Evolutionary conservation across 2,797 vertebrate species (phyloP), one percentile per base, ranked within the genome.

Genomic region (Ficedula albicollis): DNA sequence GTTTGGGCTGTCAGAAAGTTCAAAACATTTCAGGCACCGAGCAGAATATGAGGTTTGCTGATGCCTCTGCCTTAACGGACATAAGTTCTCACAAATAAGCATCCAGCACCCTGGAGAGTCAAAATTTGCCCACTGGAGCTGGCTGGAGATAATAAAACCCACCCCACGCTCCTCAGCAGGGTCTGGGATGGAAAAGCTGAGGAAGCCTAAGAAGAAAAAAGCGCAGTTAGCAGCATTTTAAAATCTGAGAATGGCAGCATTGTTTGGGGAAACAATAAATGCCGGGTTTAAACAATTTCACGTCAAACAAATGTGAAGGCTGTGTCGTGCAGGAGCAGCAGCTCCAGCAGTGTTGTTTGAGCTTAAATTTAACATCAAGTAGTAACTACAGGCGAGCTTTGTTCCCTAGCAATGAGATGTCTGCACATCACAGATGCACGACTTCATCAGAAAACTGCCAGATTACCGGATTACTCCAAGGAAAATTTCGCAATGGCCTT

Each of bases 391-490:
- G 62, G 73, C 55, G 0, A 88, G 83, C 30, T 83, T 91, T 91
- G 83, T 94, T 96, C 84, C 84, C 66, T 68, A 89, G 92, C 80
- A 92, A 60, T 92, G 72, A 89, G 77, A 75, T 46, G 83, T 69
- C 84, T 79, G 86, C 81, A 89, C 72, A 83, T 89, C 88, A 77
- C 60, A 90, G 81, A 97, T 73, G 75, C 90, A 84, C 4, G 1
- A 13, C n/a, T 70, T 32, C 89, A 76, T 83, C 95, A 93, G 87
- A 95, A 84, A 93, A 52, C 68, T 94, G 90, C 92, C 88, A 88
- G 72, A 93, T 81, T 89, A 84, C 21, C 44, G 76, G 92, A 87
- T 97, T 91, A 94, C 96, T 97, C 92, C 92, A 84, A 97, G 95
- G 97, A 95, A 91, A 95, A 95, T 88, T 87, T 96, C 18, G 30